Evolutionary conservation across 2,888 invertebrate species (phyloP), one percentile per base, ranked within the genome.

Genomic region (Cephus spinipes): DNA sequence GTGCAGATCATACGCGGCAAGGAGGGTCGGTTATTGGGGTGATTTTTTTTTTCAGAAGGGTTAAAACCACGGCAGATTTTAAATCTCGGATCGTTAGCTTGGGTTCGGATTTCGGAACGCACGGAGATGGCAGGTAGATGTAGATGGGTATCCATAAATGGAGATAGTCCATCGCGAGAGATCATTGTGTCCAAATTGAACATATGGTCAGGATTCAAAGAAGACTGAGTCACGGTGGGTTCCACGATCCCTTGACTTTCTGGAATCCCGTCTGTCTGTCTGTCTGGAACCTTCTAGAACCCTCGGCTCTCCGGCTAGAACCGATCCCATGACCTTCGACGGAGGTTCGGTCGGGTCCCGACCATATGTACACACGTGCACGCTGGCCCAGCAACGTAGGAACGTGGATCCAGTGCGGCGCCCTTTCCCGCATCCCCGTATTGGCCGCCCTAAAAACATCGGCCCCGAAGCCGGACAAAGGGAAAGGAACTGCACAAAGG

Each of bases 381-480:
- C 30, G 1, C 12, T 2, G 11, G n/a, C 12, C 74, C 34, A 33
- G 35, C 74, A 6, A 35, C 35, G 30, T 23, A 33, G 12, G 35
- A 32, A 34, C 74, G 36, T 34, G 36, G 11, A 33, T 35, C n/a
- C 15, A 35, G 30, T 33, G 74, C 74, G 35, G 12, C 12, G 74
- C 35, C 35, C 35, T 33, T 73, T 34, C 74, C 23, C 36, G n/a
- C n/a, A 35, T 30, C 35, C 74, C 34, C 79, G 78, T 83, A 83
- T 78, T 76, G 81, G 77, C 83, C 84, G 78, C 68, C 79, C 82
- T 77, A 74, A 85, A 84, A 84, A 85, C 85, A 82, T 85, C 80
- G 80, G 80, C 80, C 81, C 75, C 35, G 78, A 71, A 31, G 31
- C 79, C 80, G 69, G 79, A 85, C 85, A 85, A 85, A 83, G 82